Percentiles rank a stretch among this genome's conserved stretches.
These are phyloP conservation scores for Microctonus hyperodae DNA, from an alignment of 2,888 invertebrate species.

Conservation along the genomic window DNA sequence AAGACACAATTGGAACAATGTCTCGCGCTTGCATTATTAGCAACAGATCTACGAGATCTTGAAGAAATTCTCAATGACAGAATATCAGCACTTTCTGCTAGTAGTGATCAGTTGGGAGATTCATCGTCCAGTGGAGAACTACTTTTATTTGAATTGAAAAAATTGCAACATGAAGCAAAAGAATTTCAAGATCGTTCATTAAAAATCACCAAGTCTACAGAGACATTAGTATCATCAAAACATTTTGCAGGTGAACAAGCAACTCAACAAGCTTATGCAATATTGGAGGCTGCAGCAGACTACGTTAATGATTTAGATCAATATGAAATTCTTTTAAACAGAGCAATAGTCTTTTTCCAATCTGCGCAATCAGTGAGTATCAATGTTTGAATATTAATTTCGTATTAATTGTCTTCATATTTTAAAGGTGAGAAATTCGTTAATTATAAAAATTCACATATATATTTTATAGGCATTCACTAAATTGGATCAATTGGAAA, in stretches of 20 bases:
- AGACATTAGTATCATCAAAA: conserved; percentile 75
- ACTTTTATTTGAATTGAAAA: conserved; percentile 73
- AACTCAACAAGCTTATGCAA: conserved; percentile 71
- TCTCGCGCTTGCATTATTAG: conserved; percentile 75
- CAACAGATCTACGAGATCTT: conserved; percentile 74
- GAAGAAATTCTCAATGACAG: conserved; percentile 69
- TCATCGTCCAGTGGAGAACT: conserved; percentile 74
- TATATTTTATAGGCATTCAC: conserved; percentile 68
- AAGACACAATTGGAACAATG: conserved; percentile 82
- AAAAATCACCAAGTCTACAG: conserved; percentile 79
- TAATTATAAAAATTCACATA: background rate
- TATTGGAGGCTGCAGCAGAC: conserved; percentile 73
- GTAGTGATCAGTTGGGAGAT: conserved; percentile 74
- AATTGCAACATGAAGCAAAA: conserved; percentile 75
- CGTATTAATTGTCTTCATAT: background rate
- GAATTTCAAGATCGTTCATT: conserved; percentile 78
- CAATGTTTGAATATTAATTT: background rate
- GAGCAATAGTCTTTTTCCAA: conserved; percentile 76
- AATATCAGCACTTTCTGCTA: conserved; percentile 65
- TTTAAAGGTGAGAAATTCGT: background rate
- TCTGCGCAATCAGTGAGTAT: conserved; percentile 70
- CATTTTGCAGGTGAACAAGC: conserved; percentile 76
- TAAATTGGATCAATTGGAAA: conserved; percentile 78
- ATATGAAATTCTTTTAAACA: conserved; percentile 72
- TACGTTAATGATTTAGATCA: conserved; percentile 76